These are phyloP conservation scores for Labeo calbasu DNA, from an alignment of 2,797 vertebrate genomes.

Conservation along the genomic window DNA sequence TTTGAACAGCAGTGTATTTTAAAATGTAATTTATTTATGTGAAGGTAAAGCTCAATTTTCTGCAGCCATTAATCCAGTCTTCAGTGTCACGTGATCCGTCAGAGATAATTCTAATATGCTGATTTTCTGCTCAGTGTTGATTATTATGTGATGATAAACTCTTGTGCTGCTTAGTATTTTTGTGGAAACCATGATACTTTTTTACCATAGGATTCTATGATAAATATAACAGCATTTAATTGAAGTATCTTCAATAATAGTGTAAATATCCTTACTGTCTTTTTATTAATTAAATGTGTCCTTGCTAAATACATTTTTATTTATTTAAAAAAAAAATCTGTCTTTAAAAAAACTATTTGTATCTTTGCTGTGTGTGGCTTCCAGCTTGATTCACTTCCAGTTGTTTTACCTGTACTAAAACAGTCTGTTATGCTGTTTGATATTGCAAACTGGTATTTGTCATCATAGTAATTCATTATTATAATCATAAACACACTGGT, in stretches of 20 bases:
- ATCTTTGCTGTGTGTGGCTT: not conserved
- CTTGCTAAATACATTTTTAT: not conserved
- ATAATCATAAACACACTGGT: not conserved
- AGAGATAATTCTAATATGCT: not conserved
- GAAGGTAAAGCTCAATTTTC: not conserved
- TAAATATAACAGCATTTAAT: not conserved
- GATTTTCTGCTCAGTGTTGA: not conserved
- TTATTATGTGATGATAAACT: not conserved
- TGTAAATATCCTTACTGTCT: not conserved
- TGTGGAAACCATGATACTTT: not conserved
- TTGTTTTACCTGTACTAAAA: not conserved
- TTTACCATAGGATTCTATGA: not conserved
- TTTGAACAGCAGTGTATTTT: not conserved
- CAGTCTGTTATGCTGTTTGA: not conserved
- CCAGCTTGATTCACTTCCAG: not conserved
- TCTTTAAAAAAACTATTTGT: not conserved
- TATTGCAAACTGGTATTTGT: not conserved
- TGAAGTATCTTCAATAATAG: not conserved
- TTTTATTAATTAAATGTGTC: not conserved
- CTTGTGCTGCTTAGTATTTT: not conserved
- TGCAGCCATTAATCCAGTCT: not conserved
- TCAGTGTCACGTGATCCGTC: not conserved
- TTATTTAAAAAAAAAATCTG: not conserved
- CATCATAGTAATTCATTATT: not conserved
- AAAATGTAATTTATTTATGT: not conserved